Evolutionary conservation across 2,113 vertebrate genomes (phyloP), one percentile per base, ranked within the genome.

Genomic region (Poeciliopsis turrubarensis): DNA sequence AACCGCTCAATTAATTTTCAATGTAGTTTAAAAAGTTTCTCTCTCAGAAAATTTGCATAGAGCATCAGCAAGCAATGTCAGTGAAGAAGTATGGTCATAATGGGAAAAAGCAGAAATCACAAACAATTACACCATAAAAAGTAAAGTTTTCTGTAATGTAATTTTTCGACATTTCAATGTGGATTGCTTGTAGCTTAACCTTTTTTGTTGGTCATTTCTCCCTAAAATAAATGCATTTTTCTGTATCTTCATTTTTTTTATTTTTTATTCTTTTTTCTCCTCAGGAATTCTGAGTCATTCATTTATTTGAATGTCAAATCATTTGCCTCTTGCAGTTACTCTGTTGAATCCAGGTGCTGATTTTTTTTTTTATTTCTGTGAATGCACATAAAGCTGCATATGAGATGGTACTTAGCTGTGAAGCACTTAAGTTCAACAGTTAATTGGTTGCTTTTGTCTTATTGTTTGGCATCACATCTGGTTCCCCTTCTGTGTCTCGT

Each of bases 401-500:
- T 25, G 26, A 71, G 68, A 79, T 81, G 44, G 57, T 64, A 77
- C 73, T 67, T 83, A 86, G 79, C 77, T 13, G 32, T 26, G 30
- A 78, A 79, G 80, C 87, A 81, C 78, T 60, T 82, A 90, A 80
- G 82, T 88, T 85, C 69, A 37, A 72, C 78, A 86, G 88, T 82
- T 82, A 78, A 87, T 41, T 83, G 83, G 86, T 92, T 78, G 82
- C 62, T 73, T 83, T 83, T 81, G 78, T 81, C 51, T 25, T 65
- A 65, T 83, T 72, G 83, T 85, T 84, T 85, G 78, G 70, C 77
- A 80, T 80, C 85, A 68, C 78, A 87, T 91, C 87, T 87, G 82
- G 73, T 86, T 83, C 63, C 27, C 76, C 15, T 66, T 75, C 57
- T 32, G 29, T 51, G 68, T 65, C 68, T 47, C 68, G n/a, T 68